Evolutionary conservation across 2,113 vertebrate species (phyloP).

Genomic region (Ancistrus triradiatus): DNA sequence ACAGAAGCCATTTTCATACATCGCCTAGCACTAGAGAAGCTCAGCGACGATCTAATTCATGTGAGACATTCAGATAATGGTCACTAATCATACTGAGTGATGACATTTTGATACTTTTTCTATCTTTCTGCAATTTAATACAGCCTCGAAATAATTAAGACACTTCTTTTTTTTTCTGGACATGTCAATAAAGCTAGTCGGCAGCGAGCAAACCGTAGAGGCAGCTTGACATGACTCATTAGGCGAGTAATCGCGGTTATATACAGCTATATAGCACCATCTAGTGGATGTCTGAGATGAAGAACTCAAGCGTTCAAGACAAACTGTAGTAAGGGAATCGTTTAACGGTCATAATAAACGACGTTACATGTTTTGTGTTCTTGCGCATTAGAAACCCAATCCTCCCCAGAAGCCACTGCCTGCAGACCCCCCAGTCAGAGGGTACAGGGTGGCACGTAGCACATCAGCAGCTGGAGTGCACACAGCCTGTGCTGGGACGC

Average conservation of each 20-base stretch:
- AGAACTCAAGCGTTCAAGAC: no score
- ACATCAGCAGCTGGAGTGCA: constrained; percentile 34
- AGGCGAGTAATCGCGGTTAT: background rate
- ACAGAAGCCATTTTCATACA: constrained; percentile 14
- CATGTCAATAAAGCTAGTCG: constrained; percentile 7
- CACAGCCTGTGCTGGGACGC: constrained; percentile 33
- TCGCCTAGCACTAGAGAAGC: background rate
- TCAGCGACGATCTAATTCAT: background rate
- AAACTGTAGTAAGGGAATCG: no score
- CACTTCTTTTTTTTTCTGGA: constrained; percentile 28
- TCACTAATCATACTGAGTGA: background rate
- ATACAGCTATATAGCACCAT: constrained; percentile 21
- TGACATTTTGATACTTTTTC: background rate
- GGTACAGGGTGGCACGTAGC: constrained; percentile 40
- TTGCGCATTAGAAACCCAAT: constrained; percentile 81
- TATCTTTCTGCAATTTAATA: constrained; percentile 19
- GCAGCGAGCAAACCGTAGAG: background rate
- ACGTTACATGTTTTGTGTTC: background rate
- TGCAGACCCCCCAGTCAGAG: constrained; percentile 76
- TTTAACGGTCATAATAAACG: background rate
- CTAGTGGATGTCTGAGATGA: constrained; percentile 19
- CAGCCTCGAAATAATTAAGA: constrained; percentile 41
- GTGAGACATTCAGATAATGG: background rate
- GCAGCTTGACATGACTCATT: no score
- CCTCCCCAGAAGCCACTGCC: constrained; percentile 91